phyloP scores from a whole-genome alignment of 1,140 invertebrate genomes.

The Riptortus pedestris region DNA sequence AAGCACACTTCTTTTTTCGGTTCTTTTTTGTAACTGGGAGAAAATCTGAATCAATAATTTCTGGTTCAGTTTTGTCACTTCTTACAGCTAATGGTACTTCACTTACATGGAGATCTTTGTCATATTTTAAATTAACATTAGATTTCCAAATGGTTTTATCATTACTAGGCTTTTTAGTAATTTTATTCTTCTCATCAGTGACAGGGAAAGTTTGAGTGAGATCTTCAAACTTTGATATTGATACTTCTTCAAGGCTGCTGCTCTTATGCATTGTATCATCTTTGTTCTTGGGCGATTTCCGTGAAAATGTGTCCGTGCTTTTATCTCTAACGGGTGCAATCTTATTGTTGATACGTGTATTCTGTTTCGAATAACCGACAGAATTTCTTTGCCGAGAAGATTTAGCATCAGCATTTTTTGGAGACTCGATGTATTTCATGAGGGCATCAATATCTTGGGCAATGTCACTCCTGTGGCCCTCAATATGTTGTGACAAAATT shows the following conservation, averaged over 20 bases:
- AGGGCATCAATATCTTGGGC: conserved; percentile 42
- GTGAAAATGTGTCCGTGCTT: conserved; percentile 25
- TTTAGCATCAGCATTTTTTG: conserved; percentile 17
- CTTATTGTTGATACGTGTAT: conserved; percentile 6
- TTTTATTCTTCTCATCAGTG: background rate
- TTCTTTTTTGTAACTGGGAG: conserved; percentile 61
- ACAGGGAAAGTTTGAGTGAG: conserved; percentile 37
- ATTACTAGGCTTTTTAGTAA: background rate
- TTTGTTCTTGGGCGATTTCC: conserved; percentile 19
- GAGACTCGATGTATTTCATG: conserved; percentile 44
- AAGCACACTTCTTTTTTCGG: conserved; percentile 43
- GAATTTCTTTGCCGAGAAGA: conserved; percentile 7
- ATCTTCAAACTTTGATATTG: conserved; percentile 55
- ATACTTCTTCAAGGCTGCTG: conserved; percentile 51
- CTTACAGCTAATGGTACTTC: background rate
- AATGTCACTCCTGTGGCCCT: conserved; percentile 51
- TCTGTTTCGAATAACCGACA: conserved; percentile 1
- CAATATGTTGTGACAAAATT: conserved; percentile 50
- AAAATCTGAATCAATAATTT: conserved; percentile 42
- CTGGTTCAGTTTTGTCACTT: background rate
- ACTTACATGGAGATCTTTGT: background rate
- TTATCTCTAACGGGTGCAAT: conserved; percentile 24
- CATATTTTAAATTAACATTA: background rate
- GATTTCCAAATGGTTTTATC: background rate
- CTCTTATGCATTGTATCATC: conserved; percentile 22